Evolutionary conservation across 2,113 vertebrate species (phyloP).

Genomic region (Lasiurus borealis): DNA sequence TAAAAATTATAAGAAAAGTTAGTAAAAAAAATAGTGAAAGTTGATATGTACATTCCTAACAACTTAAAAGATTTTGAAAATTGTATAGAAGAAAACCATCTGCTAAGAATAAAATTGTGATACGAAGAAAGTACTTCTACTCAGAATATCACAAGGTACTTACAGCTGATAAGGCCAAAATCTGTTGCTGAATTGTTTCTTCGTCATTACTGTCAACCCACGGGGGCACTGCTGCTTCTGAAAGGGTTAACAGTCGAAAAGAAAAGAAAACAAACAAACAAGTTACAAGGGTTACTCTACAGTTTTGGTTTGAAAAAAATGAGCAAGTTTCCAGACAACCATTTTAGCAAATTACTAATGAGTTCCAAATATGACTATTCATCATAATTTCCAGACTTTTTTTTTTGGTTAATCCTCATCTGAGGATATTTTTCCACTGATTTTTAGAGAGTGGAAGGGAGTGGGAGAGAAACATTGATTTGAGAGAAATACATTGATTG

Average conservation of each 20-base stretch:
- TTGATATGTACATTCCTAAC: background rate
- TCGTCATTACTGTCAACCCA: slow-evolving; percentile 99
- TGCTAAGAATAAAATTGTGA: slow-evolving; percentile 3
- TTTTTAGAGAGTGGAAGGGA: too few species aligned
- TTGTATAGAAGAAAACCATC: background rate
- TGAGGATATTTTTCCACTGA: too few species aligned
- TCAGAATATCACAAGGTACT: slow-evolving; percentile 80
- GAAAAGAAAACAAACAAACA: background rate
- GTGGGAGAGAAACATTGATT: too few species aligned
- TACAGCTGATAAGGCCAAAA: slow-evolving; percentile 97
- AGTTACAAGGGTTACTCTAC: background rate
- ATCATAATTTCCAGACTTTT: background rate
- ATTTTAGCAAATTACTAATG: background rate
- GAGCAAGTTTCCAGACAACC: background rate
- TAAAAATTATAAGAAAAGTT: background rate
- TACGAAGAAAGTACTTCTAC: background rate
- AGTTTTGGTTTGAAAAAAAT: slow-evolving; percentile 44
- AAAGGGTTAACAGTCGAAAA: slow-evolving; percentile 56
- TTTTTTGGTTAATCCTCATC: too few species aligned
- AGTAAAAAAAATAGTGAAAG: background rate
- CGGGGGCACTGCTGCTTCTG: slow-evolving; percentile 95
- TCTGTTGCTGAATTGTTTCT: slow-evolving; percentile 98
- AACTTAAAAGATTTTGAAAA: slow-evolving; percentile 7
- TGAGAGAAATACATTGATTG: too few species aligned
- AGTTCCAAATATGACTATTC: background rate